Evolutionary conservation across 2,797 vertebrate genomes (phyloP).

Genomic region (Buphagus erythrorhynchus): DNA sequence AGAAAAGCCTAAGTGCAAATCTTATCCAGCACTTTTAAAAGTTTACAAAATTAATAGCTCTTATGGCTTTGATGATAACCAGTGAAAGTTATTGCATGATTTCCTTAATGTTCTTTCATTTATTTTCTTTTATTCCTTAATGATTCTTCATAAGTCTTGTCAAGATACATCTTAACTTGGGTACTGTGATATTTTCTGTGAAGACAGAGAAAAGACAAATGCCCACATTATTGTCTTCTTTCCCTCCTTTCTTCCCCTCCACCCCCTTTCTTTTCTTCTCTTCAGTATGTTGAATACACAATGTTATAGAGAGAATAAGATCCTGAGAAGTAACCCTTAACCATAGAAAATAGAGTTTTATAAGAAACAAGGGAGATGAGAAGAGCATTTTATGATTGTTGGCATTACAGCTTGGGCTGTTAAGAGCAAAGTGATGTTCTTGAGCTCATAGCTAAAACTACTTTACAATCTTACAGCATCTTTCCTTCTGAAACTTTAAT

Average conservation of each 20-base stretch:
- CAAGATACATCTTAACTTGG: background rate
- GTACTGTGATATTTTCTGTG: background rate
- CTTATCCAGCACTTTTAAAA: background rate
- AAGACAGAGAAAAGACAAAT: background rate
- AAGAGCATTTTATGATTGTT: background rate
- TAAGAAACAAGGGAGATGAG: background rate
- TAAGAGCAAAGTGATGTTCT: background rate
- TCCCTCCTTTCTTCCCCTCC: rapidly evolving
- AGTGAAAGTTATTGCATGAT: background rate
- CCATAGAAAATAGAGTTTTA: background rate
- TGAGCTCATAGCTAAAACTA: background rate
- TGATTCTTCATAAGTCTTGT: background rate
- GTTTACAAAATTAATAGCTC: background rate
- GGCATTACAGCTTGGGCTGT: background rate
- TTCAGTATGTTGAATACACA: background rate
- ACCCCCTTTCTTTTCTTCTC: rapidly evolving
- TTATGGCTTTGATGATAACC: background rate
- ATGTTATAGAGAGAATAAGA: background rate
- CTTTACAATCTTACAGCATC: background rate
- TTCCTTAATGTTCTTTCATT: background rate
- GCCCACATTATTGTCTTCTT: rapidly evolving
- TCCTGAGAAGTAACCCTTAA: background rate
- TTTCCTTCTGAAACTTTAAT: background rate
- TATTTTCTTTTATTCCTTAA: background rate
- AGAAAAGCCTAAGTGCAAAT: background rate